Evolutionary conservation across 2,797 vertebrate species (phyloP).

Genomic region (Sebastes alutus): DNA sequence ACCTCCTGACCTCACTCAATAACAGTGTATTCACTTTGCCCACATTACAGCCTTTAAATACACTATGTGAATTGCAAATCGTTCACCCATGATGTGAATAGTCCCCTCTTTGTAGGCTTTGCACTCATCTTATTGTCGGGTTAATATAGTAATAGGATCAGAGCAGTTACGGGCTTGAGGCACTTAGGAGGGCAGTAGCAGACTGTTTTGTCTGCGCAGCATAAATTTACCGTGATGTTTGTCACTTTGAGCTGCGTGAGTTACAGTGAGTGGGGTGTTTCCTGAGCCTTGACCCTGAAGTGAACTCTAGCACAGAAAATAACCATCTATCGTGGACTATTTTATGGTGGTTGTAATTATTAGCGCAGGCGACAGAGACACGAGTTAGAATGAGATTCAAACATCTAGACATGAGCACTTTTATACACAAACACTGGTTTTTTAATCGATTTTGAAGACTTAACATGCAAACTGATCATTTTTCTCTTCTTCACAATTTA

Average conservation of each 20-base stretch:
- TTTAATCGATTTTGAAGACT: background rate
- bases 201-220: conserved; percentile 6
- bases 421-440: background rate
- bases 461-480: background rate
- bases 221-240: conserved; percentile 19
- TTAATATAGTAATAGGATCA: conserved; percentile 43
- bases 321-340: background rate
- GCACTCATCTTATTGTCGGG: conserved; percentile 9
- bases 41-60: conserved; percentile 26
- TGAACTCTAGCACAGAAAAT: conserved; percentile 26
- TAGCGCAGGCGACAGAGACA: background rate
- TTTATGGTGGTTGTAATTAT: background rate
- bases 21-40: conserved; percentile 14
- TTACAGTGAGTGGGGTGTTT: conserved; percentile 12
- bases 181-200: background rate
- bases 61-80: conserved; percentile 5
- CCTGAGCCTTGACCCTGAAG: conserved; percentile 27
- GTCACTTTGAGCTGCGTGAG: conserved; percentile 36
- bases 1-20: conserved; percentile 14
- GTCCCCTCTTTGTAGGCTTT: conserved; percentile 4
- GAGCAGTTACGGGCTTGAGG: conserved; percentile 21
- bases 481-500: background rate
- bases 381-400: background rate
- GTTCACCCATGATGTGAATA: conserved; percentile 5
- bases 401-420: background rate